Base-by-base conservation (phyloP, 2,797 vertebrate species). In the Xenops minutus region DNA sequence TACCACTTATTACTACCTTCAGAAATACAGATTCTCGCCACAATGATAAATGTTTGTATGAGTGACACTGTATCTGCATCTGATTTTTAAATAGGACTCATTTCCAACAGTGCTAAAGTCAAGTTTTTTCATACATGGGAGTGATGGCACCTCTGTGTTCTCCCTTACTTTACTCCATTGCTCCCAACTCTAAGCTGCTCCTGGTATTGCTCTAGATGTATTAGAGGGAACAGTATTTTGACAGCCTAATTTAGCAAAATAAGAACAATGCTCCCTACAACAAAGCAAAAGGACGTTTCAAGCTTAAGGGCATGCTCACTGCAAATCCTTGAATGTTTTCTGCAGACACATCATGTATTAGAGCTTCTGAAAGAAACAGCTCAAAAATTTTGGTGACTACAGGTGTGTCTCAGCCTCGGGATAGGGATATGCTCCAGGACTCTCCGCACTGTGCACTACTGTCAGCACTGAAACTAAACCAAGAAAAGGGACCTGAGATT, bases 361-460 rank as follows among this genome's bases (percentile, higher is more conserved):
- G 27, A 75, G 12, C 2, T 3, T 62, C 54, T 91, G 36, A 73
- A 68, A 69, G 10, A 77, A 93, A 66, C 1, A 82, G 55, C 19
- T 83, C 4, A 67, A 39, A 80, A 85, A 26, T 44, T 41, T 46
- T n/a, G 5, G 22, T 63, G 74, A 46, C 12, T 51, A 34, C 43
- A 89, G 66, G 21, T 62, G 14, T 49, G 8, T 24, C 14, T 71
- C 43, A 94, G 29, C 24, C 6, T n/a, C 4, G 1, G 59, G 30
- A 43, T 1, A 77, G 29, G 11, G 24, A 67, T 12, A 24, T 0
- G 0, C 17, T 44, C 9, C 0, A 0, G 19, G 21, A 55, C 19
- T 64, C 29, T 20, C 36, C 74, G 37, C 46, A 72, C 30, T 20
- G 24, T 1, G 1, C 20, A n/a, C 34, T 23, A 54, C 22, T 26